These are phyloP conservation scores for Solen grandis DNA, from an alignment of 1,140 invertebrate genomes.

Conservation along the genomic window DNA sequence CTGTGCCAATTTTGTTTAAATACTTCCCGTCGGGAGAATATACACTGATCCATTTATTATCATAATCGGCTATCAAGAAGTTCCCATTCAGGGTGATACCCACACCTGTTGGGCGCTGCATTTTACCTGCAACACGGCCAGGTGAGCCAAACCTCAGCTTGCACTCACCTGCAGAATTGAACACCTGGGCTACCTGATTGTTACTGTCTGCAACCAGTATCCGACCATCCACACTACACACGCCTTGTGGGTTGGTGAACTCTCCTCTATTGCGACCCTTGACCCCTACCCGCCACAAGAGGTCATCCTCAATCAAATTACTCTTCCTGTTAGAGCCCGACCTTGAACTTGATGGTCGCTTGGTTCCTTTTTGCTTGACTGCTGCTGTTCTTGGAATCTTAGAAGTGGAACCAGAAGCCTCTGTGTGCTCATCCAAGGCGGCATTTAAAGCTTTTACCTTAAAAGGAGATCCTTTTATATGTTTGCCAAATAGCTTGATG, in stretches of 20 bases:
- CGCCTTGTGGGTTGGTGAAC: conserved; percentile 84
- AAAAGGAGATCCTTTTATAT: conserved; percentile 82
- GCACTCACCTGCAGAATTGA: conserved; percentile 76
- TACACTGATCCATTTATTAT: conserved; percentile 84
- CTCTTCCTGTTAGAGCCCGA: conserved; percentile 80
- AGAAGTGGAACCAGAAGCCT: conserved; percentile 61
- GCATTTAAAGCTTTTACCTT: conserved; percentile 72
- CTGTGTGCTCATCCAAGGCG: conserved; percentile 62
- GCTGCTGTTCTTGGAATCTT: conserved; percentile 73
- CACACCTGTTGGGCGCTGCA: conserved; percentile 84
- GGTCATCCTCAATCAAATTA: conserved; percentile 82
- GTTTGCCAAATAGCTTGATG: conserved; percentile 81
- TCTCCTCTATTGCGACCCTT: conserved; percentile 83
- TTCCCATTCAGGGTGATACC: conserved; percentile 82
- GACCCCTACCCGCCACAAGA: conserved; percentile 79
- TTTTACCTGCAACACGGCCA: conserved; percentile 82
- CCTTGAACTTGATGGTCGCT: conserved; percentile 79
- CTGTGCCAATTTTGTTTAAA: conserved; percentile 83
- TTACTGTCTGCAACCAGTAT: conserved; percentile 84
- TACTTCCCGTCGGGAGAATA: conserved; percentile 84
- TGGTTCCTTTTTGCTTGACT: conserved; percentile 79
- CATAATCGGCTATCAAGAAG: conserved; percentile 84
- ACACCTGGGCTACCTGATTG: conserved; percentile 83
- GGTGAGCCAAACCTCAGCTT: conserved; percentile 81
- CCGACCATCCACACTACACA: conserved; percentile 79